These are phyloP conservation scores for Vicugna pacos DNA, from an alignment of 2,113 vertebrate genomes.

Conservation along the genomic window DNA sequence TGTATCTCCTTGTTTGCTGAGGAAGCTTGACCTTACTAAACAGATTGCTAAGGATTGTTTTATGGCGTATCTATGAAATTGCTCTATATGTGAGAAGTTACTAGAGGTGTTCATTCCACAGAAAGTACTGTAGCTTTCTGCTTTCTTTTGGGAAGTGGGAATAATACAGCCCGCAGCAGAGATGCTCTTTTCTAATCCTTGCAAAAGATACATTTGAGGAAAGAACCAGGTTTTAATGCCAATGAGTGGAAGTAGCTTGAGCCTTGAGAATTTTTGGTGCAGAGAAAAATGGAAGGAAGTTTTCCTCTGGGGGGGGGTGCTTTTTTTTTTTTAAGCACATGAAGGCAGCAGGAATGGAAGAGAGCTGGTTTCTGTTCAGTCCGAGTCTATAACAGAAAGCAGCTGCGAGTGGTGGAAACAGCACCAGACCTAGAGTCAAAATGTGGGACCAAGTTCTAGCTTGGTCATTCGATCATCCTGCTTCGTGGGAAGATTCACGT, in stretches of 20 bases:
- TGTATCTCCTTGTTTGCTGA: constrained; percentile 56
- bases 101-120: not conserved
- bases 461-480: not conserved
- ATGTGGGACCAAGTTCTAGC: not conserved
- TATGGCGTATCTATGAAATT: not conserved
- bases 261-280: constrained; percentile 34
- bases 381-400: not conserved
- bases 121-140: constrained; percentile 8
- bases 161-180: not conserved
- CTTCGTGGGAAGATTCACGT: not conserved
- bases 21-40: constrained; percentile 59
- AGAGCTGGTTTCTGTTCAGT: not conserved
- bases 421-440: not conserved
- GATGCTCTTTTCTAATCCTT: not conserved
- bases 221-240: constrained; percentile 35
- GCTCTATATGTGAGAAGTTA: not conserved
- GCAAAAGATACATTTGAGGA: not conserved
- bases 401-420: not conserved
- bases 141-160: not conserved
- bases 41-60: constrained; percentile 31
- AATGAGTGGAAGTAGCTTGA: constrained; percentile 38
- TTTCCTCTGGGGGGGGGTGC: not conserved
- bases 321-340: not conserved
- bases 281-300: constrained; percentile 48
- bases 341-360: not conserved